Base-by-base conservation (phyloP, 1,140 invertebrate genomes). In the Colletes latitarsis region DNA sequence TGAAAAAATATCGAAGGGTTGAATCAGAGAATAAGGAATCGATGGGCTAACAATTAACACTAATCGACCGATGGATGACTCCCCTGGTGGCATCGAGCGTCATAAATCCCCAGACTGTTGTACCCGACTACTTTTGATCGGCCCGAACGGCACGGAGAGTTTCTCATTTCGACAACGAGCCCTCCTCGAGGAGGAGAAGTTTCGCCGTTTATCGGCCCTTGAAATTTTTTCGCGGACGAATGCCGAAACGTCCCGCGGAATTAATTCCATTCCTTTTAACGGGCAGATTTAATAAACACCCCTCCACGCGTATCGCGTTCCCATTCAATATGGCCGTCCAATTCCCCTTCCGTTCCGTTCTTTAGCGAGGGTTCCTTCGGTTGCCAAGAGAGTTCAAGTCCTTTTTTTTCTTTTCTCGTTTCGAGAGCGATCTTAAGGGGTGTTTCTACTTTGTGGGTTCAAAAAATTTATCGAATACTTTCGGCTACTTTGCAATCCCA, bases 251-350 rank as follows among this genome's bases (percentile, higher is more conserved):
- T 84, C 71, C 67, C 58, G 58, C 49, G 71, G 62, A 86, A 87
- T 86, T 83, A 87, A 87, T 86, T 83, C 76, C 84, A 58, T 83
- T 83, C 84, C 84, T 76, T 83, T 87, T 87, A 87, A 83, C 74
- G 43, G 64, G 67, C n/a, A 86, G 85, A 87, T 87, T 87, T 87
- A 87, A 87, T 87, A 87, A 83, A 86, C 84, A 87, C 66, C 70
- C 73, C 63, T 52, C 67, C 58, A 63, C 57, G 49, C 55, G 64
- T 67, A 82, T 81, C 83, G 78, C 73, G 64, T 57, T 66, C 81
- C 81, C 81, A 81, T 85, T 87, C 67, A 74, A 69, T 74, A 70
- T 68, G 53, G 70, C 70, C 66, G 71, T 60, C 63, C 8, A 79
- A 74, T 46, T 46, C 43, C 43, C 43, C 64, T 62, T 15, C 70